These are phyloP conservation scores for Neostethus bicornis DNA, from an alignment of 2,797 vertebrate genomes.

Conservation along the genomic window DNA sequence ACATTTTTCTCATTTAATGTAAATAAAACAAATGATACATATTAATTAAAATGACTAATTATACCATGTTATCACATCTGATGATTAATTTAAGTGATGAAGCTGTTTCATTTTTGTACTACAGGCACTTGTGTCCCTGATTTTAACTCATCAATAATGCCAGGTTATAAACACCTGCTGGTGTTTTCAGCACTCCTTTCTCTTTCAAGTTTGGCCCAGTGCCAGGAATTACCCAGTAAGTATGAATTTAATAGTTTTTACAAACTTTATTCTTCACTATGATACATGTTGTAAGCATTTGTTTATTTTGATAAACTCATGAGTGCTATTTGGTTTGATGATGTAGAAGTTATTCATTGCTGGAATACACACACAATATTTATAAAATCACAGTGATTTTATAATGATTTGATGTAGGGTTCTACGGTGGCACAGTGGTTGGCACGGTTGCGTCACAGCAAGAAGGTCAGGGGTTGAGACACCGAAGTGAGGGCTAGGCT, in stretches of 20 bases:
- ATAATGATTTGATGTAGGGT: no score
- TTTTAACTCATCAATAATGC: constrained; percentile 61
- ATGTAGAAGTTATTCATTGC: background rate
- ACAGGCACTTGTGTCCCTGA: constrained; percentile 67
- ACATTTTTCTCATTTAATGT: no score
- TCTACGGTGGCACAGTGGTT: no score
- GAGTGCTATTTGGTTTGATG: background rate
- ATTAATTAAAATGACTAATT: background rate
- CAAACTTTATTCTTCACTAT: background rate
- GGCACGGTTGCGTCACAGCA: no score
- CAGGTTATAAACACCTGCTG: constrained; percentile 62
- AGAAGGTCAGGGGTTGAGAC: no score
- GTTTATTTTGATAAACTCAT: background rate
- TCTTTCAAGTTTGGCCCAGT: constrained; percentile 58
- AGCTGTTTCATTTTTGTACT: constrained; percentile 26
- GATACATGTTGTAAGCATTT: background rate
- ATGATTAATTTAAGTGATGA: constrained; percentile 4
- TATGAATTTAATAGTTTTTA: constrained; percentile 6
- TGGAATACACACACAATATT: background rate
- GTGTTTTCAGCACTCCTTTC: constrained; percentile 61
- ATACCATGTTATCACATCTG: background rate
- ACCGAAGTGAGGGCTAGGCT: no score
- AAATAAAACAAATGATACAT: no score
- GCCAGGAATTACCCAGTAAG: constrained; percentile 80
- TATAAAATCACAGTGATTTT: background rate